phyloP scores from a whole-genome alignment of 37 sponge, comb jelly and placozoan species.

The Ianthella basta region DNA sequence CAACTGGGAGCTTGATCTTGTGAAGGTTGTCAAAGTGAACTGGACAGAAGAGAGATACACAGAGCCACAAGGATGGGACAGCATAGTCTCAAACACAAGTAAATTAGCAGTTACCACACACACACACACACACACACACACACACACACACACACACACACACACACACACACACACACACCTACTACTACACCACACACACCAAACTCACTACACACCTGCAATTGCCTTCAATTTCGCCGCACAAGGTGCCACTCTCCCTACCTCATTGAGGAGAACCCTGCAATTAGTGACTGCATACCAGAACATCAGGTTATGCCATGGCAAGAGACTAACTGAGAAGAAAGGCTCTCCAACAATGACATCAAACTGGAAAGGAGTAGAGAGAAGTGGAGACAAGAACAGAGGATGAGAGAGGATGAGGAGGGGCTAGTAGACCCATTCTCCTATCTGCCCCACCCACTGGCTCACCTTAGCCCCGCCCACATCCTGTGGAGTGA shows the following conservation, averaged over 20 bases:
- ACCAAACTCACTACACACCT: constrained; percentile 46
- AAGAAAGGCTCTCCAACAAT: constrained; percentile 84
- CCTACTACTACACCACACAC: too few relatives aligned
- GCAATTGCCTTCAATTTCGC: constrained; percentile 65
- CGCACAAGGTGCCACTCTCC: constrained; percentile 37
- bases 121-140: constrained; percentile 16
- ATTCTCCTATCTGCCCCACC: neutral
- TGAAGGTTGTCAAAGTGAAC: constrained; percentile 74
- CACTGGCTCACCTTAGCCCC: neutral
- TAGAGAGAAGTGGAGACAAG: neutral
- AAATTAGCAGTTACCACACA: neutral
- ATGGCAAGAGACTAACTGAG: constrained; percentile 63
- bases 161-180: neutral
- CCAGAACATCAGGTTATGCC: constrained; percentile 87
- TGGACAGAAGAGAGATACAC: constrained; percentile 7
- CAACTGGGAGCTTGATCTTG: constrained; percentile 63
- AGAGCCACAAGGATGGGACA: neutral
- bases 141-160: constrained; percentile 3
- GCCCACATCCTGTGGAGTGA: neutral
- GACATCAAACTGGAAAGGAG: constrained; percentile 35
- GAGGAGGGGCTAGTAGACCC: too few relatives aligned
- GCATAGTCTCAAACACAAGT: neutral
- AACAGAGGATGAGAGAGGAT: neutral
- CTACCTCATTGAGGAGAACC: constrained; percentile 25
- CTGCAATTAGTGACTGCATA: constrained; percentile 45